Percentiles rank a stretch among this genome's conserved stretches.
These are phyloP conservation scores for Malaclemys terrapin DNA, from an alignment of 2,113 vertebrate genomes.

Conservation along the genomic window DNA sequence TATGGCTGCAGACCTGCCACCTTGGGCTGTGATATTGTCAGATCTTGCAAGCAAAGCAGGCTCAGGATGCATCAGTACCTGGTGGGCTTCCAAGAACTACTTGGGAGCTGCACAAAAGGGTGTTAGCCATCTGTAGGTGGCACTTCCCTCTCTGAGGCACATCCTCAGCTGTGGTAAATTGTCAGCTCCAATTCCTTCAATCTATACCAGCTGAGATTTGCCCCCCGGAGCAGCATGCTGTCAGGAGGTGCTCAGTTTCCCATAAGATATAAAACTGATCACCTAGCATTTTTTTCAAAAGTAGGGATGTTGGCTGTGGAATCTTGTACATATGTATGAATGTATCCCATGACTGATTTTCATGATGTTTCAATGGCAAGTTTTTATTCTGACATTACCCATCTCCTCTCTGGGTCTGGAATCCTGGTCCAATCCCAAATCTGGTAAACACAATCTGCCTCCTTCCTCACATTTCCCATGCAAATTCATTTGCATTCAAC, in stretches of 20 bases:
- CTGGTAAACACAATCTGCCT: slow-evolving; percentile 17
- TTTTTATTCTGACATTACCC: not conserved
- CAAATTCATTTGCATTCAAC: not conserved
- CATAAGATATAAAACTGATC: not conserved
- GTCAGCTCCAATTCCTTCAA: not conserved
- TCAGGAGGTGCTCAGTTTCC: not conserved
- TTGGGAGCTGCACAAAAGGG: not conserved
- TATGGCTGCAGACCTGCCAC: slow-evolving; percentile 59
- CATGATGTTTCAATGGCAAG: not conserved
- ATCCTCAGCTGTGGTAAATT: not conserved
- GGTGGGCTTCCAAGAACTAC: slow-evolving; percentile 62
- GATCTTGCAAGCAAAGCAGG: slow-evolving; percentile 60
- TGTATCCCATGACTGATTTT: not conserved
- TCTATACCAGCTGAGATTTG: slow-evolving; percentile 42
- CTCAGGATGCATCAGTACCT: slow-evolving; percentile 48
- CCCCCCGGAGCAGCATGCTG: not conserved
- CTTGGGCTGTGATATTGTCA: slow-evolving; percentile 62
- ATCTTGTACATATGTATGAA: not conserved
- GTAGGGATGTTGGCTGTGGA: slow-evolving; percentile 28
- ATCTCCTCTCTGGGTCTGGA: not conserved
- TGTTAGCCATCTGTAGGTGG: slow-evolving; percentile 26
- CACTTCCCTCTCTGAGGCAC: not conserved
- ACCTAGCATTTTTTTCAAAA: not conserved
- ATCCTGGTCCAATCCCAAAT: not conserved
- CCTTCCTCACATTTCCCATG: not conserved